These are phyloP conservation scores for Antennarius striatus DNA, from an alignment of 2,113 vertebrate genomes.

Conservation along the genomic window DNA sequence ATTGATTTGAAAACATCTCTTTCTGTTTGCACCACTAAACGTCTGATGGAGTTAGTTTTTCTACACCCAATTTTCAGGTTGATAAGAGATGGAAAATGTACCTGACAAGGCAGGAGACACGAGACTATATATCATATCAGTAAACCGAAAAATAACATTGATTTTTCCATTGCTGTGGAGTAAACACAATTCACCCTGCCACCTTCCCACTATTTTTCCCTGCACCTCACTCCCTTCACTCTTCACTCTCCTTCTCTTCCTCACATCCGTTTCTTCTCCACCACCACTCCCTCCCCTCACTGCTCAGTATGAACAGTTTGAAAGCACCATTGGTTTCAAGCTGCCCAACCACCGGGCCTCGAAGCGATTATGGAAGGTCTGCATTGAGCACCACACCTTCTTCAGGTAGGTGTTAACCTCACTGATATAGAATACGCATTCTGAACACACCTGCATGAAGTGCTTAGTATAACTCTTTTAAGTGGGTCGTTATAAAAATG, in stretches of 20 bases:
- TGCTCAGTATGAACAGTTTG: slow-evolving; percentile 94
- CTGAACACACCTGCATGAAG: slow-evolving; percentile 43
- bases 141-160: slow-evolving; percentile 46
- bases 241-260: slow-evolving; percentile 50
- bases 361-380: slow-evolving; percentile 99
- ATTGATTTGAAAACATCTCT: slow-evolving; percentile 47
- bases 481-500: too few species aligned
- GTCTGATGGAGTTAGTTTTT: slow-evolving; percentile 23
- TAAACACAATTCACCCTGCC: slow-evolving; percentile 56
- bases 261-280: slow-evolving; percentile 19
- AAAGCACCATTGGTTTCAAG: slow-evolving; percentile 99
- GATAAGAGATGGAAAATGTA: slow-evolving; percentile 38
- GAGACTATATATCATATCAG: slow-evolving; percentile 24
- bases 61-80: slow-evolving; percentile 34
- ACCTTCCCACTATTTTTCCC: slow-evolving; percentile 41
- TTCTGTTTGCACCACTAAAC: slow-evolving; percentile 34
- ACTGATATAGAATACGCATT: slow-evolving; percentile 11
- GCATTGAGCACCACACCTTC: slow-evolving; percentile 99
- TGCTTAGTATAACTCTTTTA: background rate
- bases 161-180: slow-evolving; percentile 50
- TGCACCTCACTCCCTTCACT: slow-evolving; percentile 36
- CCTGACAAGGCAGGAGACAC: slow-evolving; percentile 18
- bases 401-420: slow-evolving; percentile 86
- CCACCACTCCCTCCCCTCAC: slow-evolving; percentile 39
- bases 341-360: slow-evolving; percentile 98